Percentiles rank a stretch among this genome's conserved stretches.
Conservation (phyloP, 2,888 invertebrate species). For the Xestia sexstrigata region DNA sequence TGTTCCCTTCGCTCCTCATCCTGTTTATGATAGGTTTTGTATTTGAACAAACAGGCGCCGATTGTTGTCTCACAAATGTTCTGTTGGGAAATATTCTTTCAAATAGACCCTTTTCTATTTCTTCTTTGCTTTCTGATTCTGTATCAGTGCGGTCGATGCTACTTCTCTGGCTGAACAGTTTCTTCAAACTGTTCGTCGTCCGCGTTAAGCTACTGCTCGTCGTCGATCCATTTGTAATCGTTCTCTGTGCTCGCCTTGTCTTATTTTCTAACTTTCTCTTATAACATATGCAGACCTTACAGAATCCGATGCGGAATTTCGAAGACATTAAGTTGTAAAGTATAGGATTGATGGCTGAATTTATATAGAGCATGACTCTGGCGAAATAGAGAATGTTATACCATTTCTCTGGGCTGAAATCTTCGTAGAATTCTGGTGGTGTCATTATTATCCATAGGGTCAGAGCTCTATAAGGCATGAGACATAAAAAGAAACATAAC, state of each 20-base stretch:
- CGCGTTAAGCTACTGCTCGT: conserved; percentile 91
- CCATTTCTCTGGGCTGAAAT: conserved; percentile 94
- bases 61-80: conserved; percentile 85
- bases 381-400: conserved; percentile 96
- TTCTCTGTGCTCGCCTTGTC: conserved; percentile 85
- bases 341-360: conserved; percentile 97
- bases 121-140: conserved; percentile 80
- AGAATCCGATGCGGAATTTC: conserved; percentile 96
- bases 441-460: conserved; percentile 96
- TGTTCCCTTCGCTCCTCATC: conserved; percentile 84
- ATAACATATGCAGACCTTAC: conserved; percentile 92
- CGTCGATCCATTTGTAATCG: conserved; percentile 91
- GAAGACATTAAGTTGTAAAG: conserved; percentile 98
- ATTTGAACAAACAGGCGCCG: conserved; percentile 82
- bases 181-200: conserved; percentile 91
- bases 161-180: conserved; percentile 85
- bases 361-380: conserved; percentile 96
- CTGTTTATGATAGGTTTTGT: conserved; percentile 80
- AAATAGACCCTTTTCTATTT: conserved; percentile 76
- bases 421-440: conserved; percentile 92
- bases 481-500: conserved; percentile 96
- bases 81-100: conserved; percentile 82
- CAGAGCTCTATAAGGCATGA: conserved; percentile 96
- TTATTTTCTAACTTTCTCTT: conserved; percentile 84
- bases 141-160: conserved; percentile 84